Percentiles rank a stretch among this genome's conserved stretches.
Conservation (phyloP, 2,113 vertebrate genomes). For the Perccottus glenii region DNA sequence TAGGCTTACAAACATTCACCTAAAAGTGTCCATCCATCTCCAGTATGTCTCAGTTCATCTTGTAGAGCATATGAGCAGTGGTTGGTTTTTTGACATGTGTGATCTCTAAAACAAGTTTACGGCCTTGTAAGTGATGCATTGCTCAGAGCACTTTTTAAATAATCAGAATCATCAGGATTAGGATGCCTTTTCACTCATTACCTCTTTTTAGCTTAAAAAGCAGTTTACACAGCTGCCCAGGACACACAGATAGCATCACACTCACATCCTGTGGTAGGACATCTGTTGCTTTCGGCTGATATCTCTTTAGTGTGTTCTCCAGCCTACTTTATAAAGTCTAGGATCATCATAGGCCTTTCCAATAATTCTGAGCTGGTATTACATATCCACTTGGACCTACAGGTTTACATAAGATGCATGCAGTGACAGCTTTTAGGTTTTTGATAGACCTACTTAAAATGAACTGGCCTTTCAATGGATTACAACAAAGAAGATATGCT, state of each 20-base stretch:
- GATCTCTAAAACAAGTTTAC: background rate
- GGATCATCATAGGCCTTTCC: conserved; percentile 10
- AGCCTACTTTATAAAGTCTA: conserved; percentile 30
- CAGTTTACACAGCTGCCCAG: conserved; percentile 63
- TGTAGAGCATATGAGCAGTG: background rate
- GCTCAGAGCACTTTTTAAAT: conserved; percentile 32
- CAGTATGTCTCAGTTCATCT: background rate
- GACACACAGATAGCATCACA: conserved; percentile 52
- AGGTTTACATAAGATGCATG: background rate
- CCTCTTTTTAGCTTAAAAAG: conserved; percentile 36
- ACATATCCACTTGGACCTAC: background rate
- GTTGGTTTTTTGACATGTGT: background rate
- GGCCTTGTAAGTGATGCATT: background rate
- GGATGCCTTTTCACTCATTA: conserved; percentile 23
- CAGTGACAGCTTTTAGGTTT: background rate
- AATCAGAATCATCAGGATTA: conserved; percentile 33
- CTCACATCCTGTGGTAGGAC: conserved; percentile 54
- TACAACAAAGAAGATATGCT: background rate
- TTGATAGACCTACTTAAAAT: background rate
- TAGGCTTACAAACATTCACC: conserved; percentile 47
- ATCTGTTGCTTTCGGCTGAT: conserved; percentile 65
- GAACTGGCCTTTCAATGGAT: background rate
- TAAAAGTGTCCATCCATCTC: background rate
- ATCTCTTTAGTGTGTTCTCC: conserved; percentile 31
- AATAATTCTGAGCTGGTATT: background rate